These are phyloP conservation scores for Achlya flavicornis DNA, from an alignment of 2,888 invertebrate species.

Conservation along the genomic window DNA sequence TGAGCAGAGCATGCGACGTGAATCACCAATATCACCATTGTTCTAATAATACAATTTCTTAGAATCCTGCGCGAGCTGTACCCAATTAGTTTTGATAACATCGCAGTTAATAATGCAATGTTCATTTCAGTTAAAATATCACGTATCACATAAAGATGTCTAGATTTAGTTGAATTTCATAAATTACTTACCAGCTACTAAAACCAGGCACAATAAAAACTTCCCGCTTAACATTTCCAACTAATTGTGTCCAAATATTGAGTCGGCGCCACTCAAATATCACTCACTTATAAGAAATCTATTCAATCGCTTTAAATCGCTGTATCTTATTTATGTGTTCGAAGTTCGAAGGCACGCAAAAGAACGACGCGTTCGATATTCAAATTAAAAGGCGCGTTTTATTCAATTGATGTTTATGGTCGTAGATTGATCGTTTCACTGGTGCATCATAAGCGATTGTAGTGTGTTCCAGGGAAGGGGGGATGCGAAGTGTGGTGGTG, in stretches of 20 bases:
- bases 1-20: not conserved
- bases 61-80: not conserved
- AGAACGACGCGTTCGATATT: conserved; percentile 4
- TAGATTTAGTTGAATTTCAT: not conserved
- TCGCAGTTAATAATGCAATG: not conserved
- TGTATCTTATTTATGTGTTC: conserved; percentile 22
- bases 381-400: conserved; percentile 20
- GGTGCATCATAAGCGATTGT: conserved; percentile 62
- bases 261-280: conserved; percentile 40
- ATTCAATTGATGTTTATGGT: conserved; percentile 55
- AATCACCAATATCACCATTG: not conserved
- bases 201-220: conserved; percentile 67
- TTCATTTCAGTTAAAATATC: not conserved
- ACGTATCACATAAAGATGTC: not conserved
- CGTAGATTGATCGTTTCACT: conserved; percentile 66
- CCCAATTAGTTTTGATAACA: not conserved
- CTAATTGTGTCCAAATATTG: conserved; percentile 55
- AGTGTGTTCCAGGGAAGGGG: conserved; percentile 53
- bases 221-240: conserved; percentile 78
- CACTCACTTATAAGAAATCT: conserved; percentile 27
- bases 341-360: conserved; percentile 16
- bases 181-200: conserved; percentile 66
- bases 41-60: conserved; percentile 3
- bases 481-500: conserved; percentile 50
- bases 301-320: conserved; percentile 14